A percentile compares a stretch with the other conserved stretches of the same genome.
Evolutionary conservation across 2,113 vertebrate genomes (phyloP).

Genomic region (Panurus biarmicus): DNA sequence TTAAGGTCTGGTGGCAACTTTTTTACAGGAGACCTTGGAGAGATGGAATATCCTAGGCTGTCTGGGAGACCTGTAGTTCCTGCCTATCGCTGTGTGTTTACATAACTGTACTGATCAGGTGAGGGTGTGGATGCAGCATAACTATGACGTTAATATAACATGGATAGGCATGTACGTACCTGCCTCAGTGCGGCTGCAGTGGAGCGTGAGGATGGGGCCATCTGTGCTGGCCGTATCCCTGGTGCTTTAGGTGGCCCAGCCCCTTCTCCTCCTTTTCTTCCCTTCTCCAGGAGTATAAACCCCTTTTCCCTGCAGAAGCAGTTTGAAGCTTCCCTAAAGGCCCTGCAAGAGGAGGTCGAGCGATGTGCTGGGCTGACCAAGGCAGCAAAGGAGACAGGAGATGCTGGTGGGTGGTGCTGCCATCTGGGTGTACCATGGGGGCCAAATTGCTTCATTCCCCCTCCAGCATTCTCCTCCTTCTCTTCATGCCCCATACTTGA

Average conservation of each 20-base stretch:
- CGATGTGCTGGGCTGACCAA: rapidly evolving
- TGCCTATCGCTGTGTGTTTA: rapidly evolving
- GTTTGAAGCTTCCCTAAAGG: neutral
- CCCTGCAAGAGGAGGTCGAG: neutral
- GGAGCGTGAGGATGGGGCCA: neutral
- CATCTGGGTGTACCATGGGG: too few relatives aligned
- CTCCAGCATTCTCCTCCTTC: neutral
- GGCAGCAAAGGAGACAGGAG: neutral
- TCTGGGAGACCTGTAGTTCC: neutral
- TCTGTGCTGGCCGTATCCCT: rapidly evolving
- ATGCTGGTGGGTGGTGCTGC: neutral
- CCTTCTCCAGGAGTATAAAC: neutral
- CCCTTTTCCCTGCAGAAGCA: neutral
- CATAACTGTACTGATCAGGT: rapidly evolving
- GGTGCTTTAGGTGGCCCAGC: neutral
- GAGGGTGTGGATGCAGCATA: too few relatives aligned
- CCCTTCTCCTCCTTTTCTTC: neutral
- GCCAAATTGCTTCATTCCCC: neutral
- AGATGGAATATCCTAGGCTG: neutral
- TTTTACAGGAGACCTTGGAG: neutral
- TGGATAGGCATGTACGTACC: rapidly evolving
- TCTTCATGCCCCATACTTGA: neutral
- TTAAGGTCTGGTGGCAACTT: neutral
- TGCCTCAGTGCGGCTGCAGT: neutral
- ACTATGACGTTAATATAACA: too few relatives aligned